Base-by-base conservation (phyloP, 2,113 vertebrate genomes). In the Thunnus maccoyii region DNA sequence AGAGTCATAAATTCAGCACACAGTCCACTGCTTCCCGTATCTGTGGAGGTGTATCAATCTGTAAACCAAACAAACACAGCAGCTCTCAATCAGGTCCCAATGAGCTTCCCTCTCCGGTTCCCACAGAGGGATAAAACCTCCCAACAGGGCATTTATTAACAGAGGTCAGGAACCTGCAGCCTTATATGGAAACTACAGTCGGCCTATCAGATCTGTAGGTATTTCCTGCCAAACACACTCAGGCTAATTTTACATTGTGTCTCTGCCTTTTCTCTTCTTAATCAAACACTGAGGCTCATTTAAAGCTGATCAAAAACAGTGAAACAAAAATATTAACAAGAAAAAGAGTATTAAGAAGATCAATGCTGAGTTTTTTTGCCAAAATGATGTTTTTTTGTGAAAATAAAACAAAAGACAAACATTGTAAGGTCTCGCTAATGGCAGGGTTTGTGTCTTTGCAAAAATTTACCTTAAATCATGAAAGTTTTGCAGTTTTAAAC, bases 161-260 rank as follows among this genome's bases (percentile, higher is more conserved):
- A 81, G 83, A 83, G 93, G 92, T 94, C 88, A 92, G 58, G 47
- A 77, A 61, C 80, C 71, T 54, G 80, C 62, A 18, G 44, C 92
- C 88, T 70, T 91, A 86, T 88, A 93, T 83, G 89, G 92, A 58
- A 74, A 62, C 67, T 44, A 14, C 71, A 70, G 44, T 22, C 32
- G 47, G 55, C 70, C 79, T 94, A 95, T 95, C 94, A 91, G 93
- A 94, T 94, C 86, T 67, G 13, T 63, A 83, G 93, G 92, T 86
- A 95, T 94, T 95, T 95, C 95, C 95, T 95, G 93, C 63, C 74
- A 94, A 93, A 93, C 91, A 92, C 63, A 55, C 75, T 58, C 57
- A 2, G 76, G 82, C 82, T 81, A 87, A 69, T 91, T 91, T 91
- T 92, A 88, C 73, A 69, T 50, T 46, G 25, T 13, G 51, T 52